These are phyloP conservation scores for Cotesia typhae DNA, from an alignment of 1,140 invertebrate genomes.

Conservation along the genomic window DNA sequence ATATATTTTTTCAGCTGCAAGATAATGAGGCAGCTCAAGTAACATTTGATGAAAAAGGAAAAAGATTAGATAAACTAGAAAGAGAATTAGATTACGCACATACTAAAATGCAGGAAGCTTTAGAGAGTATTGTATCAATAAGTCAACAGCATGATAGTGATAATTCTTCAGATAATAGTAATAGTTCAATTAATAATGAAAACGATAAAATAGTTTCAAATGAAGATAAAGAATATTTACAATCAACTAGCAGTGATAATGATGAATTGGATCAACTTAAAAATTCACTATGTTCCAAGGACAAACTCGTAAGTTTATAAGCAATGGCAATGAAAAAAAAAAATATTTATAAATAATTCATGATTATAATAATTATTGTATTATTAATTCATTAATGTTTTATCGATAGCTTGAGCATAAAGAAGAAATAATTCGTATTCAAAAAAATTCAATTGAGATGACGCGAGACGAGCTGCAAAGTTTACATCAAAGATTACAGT, in stretches of 20 bases:
- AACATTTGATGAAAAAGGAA: constrained; percentile 46
- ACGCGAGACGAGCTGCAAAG: constrained; percentile 56
- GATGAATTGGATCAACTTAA: constrained; percentile 54
- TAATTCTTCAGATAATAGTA: neutral
- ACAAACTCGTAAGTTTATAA: constrained; percentile 55
- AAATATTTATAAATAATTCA: constrained; percentile 17
- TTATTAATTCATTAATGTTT: constrained; percentile 26
- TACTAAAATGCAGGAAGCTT: constrained; percentile 58
- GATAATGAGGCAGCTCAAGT: constrained; percentile 50
- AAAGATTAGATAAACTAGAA: constrained; percentile 55
- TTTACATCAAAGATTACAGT: constrained; percentile 55
- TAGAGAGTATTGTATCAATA: constrained; percentile 52
- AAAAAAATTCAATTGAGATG: constrained; percentile 57
- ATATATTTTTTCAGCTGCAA: constrained; percentile 45
- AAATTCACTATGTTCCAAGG: constrained; percentile 52
- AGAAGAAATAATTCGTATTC: constrained; percentile 60
- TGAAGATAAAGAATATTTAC: constrained; percentile 25
- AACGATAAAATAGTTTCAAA: constrained; percentile 10
- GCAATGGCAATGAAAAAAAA: neutral
- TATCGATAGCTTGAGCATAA: constrained; percentile 55
- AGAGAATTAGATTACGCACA: constrained; percentile 57
- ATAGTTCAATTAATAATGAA: neutral
- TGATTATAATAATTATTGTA: constrained; percentile 14
- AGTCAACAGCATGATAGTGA: constrained; percentile 33
- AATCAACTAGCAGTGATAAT: neutral